Base-by-base conservation (phyloP, 1,140 invertebrate genomes). In the Aphidius gifuensis region DNA sequence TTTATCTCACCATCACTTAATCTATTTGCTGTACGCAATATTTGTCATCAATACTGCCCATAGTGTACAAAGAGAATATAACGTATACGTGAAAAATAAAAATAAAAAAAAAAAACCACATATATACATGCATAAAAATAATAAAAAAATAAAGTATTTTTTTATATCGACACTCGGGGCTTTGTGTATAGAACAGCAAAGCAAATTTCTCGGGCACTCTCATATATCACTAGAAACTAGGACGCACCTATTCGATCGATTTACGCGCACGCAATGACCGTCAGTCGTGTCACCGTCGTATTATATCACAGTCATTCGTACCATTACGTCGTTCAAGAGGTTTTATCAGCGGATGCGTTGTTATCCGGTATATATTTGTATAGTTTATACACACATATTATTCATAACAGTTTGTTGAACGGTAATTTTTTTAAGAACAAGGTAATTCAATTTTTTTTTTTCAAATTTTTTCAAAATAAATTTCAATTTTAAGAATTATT, bases 191-290 rank as follows among this genome's bases (percentile, higher is more conserved):
- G 40, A 48, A 38, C 40, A 23, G 49, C 39, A 57, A 57, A 57
- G 42, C 46, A 48, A 58, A 63, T 63, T 63, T 49, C 56, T 58
- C 55, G 9, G 42, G 21, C 21, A 43, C 50, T 53, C 61, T 63
- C 61, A 42, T 49, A 49, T 63, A 58, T 63, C 57, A 58, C 61
- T 53, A 42, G 55, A 58, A 63, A 63, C 55, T 63, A 56, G 61
- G 61, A 58, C 61, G 54, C 61, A 63, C 61, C 61, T 58, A 63
- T 63, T 63, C 61, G 61, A 63, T 63, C 61, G 61, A 63, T 63
- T 63, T 63, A 63, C 61, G 55, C 61, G 61, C 61, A 63, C 61
- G 61, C 61, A 63, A 63, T 63, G 61, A 63, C 61, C 61, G 61
- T 63, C 61, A 63, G 55, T 63, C 61, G 61, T 53, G 61, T 63